Conservation (phyloP, 1,140 invertebrate species). For the Octopus bimaculoides region DNA sequence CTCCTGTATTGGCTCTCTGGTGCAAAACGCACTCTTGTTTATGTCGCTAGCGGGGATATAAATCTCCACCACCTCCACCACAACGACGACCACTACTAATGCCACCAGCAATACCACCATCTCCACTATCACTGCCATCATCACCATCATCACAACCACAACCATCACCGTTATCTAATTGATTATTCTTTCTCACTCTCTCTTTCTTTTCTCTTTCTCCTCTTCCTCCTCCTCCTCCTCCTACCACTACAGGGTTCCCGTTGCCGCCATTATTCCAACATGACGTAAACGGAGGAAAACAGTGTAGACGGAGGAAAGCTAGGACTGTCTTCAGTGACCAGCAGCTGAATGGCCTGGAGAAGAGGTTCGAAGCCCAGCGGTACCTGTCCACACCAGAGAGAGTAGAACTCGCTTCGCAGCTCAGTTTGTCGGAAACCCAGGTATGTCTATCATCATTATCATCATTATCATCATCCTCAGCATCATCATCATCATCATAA, state of each 20-base stretch:
- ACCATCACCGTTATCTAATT: no score
- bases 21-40: no score
- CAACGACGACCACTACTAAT: no score
- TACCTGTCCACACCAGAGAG: conserved; percentile 88
- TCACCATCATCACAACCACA: no score
- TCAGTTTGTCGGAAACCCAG: conserved; percentile 56
- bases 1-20: no score
- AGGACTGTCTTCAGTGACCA: conserved; percentile 98
- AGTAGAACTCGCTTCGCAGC: conserved; percentile 55
- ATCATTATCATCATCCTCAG: conserved; percentile 14
- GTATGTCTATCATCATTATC: conserved; percentile 27
- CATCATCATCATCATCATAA: conserved; percentile 15
- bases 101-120: no score
- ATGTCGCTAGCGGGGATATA: no score
- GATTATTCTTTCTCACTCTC: no score
- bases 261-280: conserved; percentile 70
- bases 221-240: no score
- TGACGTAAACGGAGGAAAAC: conserved; percentile 69
- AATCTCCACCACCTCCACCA: no score
- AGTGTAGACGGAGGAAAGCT: conserved; percentile 88
- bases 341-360: conserved; percentile 67
- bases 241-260: conserved; percentile 63
- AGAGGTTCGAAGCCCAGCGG: conserved; percentile 91
- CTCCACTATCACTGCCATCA: no score
- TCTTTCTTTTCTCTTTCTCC: no score